Evolutionary conservation across 2,797 vertebrate species (phyloP).

Genomic region (Chiroxiphia lanceolata): DNA sequence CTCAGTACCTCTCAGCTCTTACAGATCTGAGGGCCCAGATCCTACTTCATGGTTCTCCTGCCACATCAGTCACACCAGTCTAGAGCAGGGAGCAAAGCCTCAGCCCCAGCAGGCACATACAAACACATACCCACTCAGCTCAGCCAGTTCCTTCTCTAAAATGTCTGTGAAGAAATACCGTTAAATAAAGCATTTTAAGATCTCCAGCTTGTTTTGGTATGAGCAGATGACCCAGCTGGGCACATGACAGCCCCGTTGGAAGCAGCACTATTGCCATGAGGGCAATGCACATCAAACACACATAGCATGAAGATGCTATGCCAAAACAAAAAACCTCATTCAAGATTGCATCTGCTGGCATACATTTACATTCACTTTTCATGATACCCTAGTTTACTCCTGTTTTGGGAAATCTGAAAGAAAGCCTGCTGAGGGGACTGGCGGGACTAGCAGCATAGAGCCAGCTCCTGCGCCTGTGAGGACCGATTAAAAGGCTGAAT

Average conservation of each 20-base stretch:
- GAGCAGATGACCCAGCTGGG: constrained; percentile 31
- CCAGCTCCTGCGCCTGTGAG: neutral
- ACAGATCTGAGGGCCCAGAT: neutral
- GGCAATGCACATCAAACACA: constrained; percentile 7
- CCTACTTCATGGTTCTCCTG: neutral
- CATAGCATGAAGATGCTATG: constrained; percentile 22
- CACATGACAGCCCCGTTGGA: constrained; percentile 27
- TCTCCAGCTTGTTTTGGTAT: constrained; percentile 46
- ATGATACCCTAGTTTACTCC: constrained; percentile 71
- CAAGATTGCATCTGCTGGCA: constrained; percentile 77
- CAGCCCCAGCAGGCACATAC: neutral
- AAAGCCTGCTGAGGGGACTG: constrained; percentile 10
- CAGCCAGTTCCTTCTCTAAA: neutral
- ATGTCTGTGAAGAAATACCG: constrained; percentile 4
- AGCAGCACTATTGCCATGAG: constrained; percentile 12
- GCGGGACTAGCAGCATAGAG: neutral
- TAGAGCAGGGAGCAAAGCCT: neutral
- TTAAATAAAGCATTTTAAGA: constrained; percentile 31
- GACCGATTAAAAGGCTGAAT: neutral
- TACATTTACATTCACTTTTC: constrained; percentile 94
- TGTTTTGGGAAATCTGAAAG: constrained; percentile 1
- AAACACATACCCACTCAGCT: neutral
- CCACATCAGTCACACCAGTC: neutral
- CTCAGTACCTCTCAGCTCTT: neutral
- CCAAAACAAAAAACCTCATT: constrained; percentile 8